phyloP scores from a whole-genome alignment of 2,797 vertebrate genomes.

The Delichon dasypus region DNA sequence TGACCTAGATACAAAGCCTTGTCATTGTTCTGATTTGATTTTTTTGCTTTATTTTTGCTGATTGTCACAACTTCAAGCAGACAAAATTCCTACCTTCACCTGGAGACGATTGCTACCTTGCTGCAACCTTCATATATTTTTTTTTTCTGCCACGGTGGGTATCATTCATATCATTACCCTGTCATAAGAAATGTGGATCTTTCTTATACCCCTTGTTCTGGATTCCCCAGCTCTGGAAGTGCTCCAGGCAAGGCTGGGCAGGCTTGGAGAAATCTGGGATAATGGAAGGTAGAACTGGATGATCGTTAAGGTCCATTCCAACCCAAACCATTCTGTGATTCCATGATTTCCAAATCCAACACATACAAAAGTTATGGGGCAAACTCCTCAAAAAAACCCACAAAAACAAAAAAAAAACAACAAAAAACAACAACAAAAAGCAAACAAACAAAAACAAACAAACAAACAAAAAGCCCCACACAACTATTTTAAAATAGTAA shows the following conservation, averaged over 20 bases:
- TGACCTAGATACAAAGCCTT: background rate
- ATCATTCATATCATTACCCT: rapidly evolving
- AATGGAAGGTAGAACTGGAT: background rate
- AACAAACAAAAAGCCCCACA: too few relatives aligned
- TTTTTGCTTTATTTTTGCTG: background rate
- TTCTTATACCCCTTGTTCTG: background rate
- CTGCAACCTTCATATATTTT: rapidly evolving
- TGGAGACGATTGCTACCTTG: background rate
- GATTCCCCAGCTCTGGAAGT: background rate
- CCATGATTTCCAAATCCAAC: background rate
- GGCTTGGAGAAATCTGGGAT: background rate
- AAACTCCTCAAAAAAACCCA: background rate
- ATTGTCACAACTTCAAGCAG: background rate
- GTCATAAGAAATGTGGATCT: background rate
- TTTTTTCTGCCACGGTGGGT: too few relatives aligned
- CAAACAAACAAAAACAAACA: too few relatives aligned
- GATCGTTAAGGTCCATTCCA: background rate
- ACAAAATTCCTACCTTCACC: background rate
- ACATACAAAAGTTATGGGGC: background rate
- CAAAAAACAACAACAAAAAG: too few relatives aligned
- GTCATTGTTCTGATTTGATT: background rate
- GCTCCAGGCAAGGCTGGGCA: background rate
- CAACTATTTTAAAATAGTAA: background rate
- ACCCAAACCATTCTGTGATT: background rate
- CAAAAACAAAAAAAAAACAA: too few relatives aligned